Evolutionary conservation across 2,797 vertebrate species (phyloP).

Genomic region (Chloroceryle inda): DNA sequence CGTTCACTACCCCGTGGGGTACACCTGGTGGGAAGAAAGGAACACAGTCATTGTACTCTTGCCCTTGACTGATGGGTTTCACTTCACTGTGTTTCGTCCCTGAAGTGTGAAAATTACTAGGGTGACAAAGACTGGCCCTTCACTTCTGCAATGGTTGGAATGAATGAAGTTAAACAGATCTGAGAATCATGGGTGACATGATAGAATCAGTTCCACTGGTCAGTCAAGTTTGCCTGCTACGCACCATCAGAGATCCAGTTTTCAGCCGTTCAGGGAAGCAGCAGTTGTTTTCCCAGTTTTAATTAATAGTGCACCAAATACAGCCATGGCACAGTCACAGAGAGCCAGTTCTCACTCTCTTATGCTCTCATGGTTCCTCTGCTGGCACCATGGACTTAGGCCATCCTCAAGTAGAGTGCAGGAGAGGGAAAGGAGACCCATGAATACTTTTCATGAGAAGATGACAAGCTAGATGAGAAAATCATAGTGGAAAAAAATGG

Average conservation of each 20-base stretch:
- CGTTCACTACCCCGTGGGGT: conserved; percentile 92
- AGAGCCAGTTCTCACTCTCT: not conserved
- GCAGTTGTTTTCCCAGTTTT: not conserved
- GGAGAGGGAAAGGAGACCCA: not conserved
- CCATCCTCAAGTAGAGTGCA: not conserved
- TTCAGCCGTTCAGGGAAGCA: not conserved
- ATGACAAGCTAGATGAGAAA: too few species aligned
- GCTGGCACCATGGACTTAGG: not conserved
- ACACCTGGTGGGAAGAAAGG: conserved; percentile 81
- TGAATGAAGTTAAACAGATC: not conserved
- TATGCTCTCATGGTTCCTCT: not conserved
- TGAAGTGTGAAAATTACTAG: not conserved
- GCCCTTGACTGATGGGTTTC: rapidly evolving
- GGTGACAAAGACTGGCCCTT: not conserved
- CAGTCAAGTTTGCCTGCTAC: not conserved
- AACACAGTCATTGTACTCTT: not conserved
- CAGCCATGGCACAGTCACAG: rapidly evolving
- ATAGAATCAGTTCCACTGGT: not conserved
- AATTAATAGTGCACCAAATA: not conserved
- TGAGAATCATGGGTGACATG: not conserved
- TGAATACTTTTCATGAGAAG: not conserved
- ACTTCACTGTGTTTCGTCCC: not conserved
- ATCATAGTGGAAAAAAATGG: not conserved
- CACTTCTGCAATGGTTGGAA: not conserved
- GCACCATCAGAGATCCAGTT: not conserved